Evolutionary conservation across 2,113 vertebrate genomes (phyloP).

Genomic region (Zosterops japonicus): DNA sequence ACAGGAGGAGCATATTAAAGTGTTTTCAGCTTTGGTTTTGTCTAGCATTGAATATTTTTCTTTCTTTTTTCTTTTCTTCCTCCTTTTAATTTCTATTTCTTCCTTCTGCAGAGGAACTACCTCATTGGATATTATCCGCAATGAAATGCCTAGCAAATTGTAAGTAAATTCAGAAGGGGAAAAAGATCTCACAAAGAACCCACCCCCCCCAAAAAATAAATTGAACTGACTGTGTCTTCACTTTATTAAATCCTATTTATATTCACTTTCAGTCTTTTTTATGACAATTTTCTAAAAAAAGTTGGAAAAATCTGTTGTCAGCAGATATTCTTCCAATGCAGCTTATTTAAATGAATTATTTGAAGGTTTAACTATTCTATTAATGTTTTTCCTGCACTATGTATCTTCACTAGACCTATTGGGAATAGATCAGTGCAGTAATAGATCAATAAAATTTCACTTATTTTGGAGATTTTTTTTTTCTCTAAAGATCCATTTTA

Average conservation of each 20-base stretch:
- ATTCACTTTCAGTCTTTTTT: neutral
- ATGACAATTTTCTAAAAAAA: neutral
- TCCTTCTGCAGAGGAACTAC: constrained; percentile 78
- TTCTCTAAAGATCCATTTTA: neutral
- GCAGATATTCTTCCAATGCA: neutral
- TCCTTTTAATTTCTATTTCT: neutral
- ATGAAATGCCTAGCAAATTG: constrained; percentile 89
- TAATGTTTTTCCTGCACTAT: neutral
- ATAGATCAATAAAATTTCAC: neutral
- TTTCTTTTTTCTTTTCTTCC: neutral
- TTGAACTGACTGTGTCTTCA: neutral
- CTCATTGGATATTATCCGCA: constrained; percentile 89
- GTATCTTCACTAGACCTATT: neutral
- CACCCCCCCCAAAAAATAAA: rapidly evolving
- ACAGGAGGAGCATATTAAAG: neutral
- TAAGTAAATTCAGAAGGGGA: constrained; percentile 70
- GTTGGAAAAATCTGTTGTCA: neutral
- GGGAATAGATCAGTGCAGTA: neutral
- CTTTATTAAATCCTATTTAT: neutral
- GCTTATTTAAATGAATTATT: neutral
- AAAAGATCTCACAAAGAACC: neutral
- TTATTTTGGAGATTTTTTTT: neutral
- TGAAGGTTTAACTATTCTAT: neutral
- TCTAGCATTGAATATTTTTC: neutral
- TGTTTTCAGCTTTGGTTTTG: neutral